These are phyloP conservation scores for Eubasilissa splendida DNA, from an alignment of 2,888 invertebrate species.

Conservation along the genomic window DNA sequence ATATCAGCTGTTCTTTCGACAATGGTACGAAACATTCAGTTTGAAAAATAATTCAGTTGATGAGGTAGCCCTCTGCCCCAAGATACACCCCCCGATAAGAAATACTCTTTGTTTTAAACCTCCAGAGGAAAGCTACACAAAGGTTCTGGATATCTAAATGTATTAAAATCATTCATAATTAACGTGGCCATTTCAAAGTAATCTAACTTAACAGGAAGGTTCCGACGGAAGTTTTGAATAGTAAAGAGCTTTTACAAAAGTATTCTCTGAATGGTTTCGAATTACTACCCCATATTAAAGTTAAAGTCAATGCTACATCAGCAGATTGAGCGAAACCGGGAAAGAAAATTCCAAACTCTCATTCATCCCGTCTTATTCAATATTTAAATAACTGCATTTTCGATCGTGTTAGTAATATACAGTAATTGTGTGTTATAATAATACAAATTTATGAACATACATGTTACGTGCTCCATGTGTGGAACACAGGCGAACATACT, in stretches of 20 bases:
- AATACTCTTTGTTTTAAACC: not conserved
- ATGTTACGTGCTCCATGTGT: too few relatives aligned
- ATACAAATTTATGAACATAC: too few relatives aligned
- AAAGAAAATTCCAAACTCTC: not conserved
- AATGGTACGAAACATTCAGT: too few relatives aligned
- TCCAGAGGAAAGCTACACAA: not conserved
- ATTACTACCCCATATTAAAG: slow-evolving; percentile 10
- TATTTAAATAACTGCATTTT: too few relatives aligned
- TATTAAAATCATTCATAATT: slow-evolving; percentile 29
- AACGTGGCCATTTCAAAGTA: slow-evolving; percentile 15
- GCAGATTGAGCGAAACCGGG: slow-evolving; percentile 16
- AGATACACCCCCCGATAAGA: not conserved
- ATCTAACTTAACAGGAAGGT: slow-evolving; percentile 23
- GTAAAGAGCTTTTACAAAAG: slow-evolving; percentile 30
- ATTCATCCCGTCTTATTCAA: too few relatives aligned
- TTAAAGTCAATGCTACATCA: slow-evolving; percentile 15
- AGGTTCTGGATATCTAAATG: not conserved
- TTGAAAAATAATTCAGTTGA: not conserved
- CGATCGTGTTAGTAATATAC: too few relatives aligned
- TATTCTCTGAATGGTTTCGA: slow-evolving; percentile 11
- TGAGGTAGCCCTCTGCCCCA: not conserved
- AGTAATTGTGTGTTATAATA: too few relatives aligned
- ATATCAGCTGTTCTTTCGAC: too few relatives aligned
- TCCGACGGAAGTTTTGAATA: slow-evolving; percentile 21
- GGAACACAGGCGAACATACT: too few relatives aligned